Percentiles rank a stretch among this genome's conserved stretches.
Conservation (phyloP, 2,113 vertebrate species). For the Coturnix japonica region DNA sequence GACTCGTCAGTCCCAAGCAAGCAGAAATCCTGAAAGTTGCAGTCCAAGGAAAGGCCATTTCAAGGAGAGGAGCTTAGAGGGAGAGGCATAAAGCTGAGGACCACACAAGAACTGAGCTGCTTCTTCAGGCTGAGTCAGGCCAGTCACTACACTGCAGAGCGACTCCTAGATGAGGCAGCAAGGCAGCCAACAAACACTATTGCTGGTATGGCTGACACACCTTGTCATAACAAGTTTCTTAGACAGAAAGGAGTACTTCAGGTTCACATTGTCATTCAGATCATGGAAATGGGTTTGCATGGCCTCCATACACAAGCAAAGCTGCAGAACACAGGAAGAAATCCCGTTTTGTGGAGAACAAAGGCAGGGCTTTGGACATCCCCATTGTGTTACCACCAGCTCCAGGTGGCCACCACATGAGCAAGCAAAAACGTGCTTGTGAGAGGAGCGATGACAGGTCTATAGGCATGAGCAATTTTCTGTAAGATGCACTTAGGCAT, state of each 20-base stretch:
- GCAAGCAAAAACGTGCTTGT: fast-evolving
- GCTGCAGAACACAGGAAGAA: neutral
- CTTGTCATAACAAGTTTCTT: neutral
- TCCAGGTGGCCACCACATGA: slow-evolving; percentile 47
- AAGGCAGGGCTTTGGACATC: neutral
- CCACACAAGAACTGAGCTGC: fast-evolving
- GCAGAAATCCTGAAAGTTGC: neutral
- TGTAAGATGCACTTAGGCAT: slow-evolving; percentile 14
- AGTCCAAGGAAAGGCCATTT: neutral
- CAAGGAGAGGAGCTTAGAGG: neutral
- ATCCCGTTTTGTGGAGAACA: neutral
- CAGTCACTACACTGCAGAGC: neutral
- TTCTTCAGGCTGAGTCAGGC: neutral
- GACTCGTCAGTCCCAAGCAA: fast-evolving
- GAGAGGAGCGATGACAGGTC: neutral
- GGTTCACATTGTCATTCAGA: fast-evolving
- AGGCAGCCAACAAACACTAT: neutral
- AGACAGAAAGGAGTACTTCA: neutral
- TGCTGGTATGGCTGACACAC: neutral
- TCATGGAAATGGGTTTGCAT: neutral
- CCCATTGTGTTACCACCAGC: fast-evolving
- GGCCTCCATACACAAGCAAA: fast-evolving
- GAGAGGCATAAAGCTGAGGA: neutral
- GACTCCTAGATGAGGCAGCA: neutral
- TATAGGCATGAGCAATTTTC: neutral